Evolutionary conservation across 2,113 vertebrate species (phyloP).

Genomic region (Seriola quinqueradiata): DNA sequence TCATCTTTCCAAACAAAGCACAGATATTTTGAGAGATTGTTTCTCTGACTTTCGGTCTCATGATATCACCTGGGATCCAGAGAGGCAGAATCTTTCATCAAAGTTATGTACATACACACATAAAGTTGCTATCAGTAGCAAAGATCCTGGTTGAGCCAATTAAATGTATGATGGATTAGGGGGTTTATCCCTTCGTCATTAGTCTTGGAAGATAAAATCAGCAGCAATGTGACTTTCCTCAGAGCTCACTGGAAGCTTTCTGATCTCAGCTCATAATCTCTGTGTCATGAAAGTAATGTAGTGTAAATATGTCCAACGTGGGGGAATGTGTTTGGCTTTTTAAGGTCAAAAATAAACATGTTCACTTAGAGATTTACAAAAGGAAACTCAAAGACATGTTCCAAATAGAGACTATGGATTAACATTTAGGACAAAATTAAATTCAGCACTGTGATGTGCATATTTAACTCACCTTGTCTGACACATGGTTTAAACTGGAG

Average conservation of each 20-base stretch:
- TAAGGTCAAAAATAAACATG: not conserved
- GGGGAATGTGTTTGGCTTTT: not conserved
- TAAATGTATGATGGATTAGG: slow-evolving; percentile 63
- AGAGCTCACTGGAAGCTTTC: slow-evolving; percentile 30
- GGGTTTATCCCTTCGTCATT: slow-evolving; percentile 56
- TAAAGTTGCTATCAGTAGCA: slow-evolving; percentile 39
- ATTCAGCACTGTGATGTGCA: not conserved
- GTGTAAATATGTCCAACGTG: slow-evolving; percentile 31
- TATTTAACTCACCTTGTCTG: not conserved
- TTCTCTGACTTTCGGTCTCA: not conserved
- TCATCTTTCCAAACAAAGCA: slow-evolving; percentile 23
- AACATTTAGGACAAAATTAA: not conserved
- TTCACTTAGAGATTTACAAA: not conserved
- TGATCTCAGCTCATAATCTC: slow-evolving; percentile 49
- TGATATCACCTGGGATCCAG: not conserved
- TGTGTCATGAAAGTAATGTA: slow-evolving; percentile 35
- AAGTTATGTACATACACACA: slow-evolving; percentile 25
- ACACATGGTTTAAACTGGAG: slow-evolving; percentile 13
- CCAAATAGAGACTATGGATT: not conserved
- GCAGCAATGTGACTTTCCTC: slow-evolving; percentile 28
- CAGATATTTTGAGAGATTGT: not conserved
- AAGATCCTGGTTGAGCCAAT: slow-evolving; percentile 52
- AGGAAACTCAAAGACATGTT: not conserved
- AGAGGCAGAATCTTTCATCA: slow-evolving; percentile 26
- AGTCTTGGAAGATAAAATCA: slow-evolving; percentile 61